Evolutionary conservation across 2,797 vertebrate species (phyloP).

Genomic region (Semotilus atromaculatus): DNA sequence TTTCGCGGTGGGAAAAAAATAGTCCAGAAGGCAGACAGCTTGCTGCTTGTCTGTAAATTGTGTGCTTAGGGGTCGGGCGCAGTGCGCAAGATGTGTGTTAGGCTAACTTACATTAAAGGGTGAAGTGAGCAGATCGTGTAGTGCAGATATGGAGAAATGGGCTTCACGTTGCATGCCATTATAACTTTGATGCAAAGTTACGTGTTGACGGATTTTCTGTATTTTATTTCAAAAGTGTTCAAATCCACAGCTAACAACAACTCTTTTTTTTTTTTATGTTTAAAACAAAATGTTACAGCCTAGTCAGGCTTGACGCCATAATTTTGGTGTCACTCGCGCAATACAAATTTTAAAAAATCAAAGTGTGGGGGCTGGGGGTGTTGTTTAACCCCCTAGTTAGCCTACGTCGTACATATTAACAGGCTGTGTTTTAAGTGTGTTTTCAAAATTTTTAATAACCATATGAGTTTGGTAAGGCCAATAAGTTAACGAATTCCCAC

Average conservation of each 20-base stretch:
- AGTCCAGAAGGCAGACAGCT: slow-evolving; percentile 4
- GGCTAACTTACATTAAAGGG: slow-evolving; percentile 31
- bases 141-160: background rate
- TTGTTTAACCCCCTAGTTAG: background rate
- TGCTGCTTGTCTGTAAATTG: slow-evolving; percentile 17
- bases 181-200: slow-evolving; percentile 41
- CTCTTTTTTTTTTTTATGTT: background rate
- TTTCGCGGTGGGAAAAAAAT: background rate
- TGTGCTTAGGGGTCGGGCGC: slow-evolving; percentile 42
- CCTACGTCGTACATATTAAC: background rate
- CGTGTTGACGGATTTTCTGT: background rate
- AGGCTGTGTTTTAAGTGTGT: background rate
- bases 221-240: background rate
- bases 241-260: background rate
- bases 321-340: background rate
- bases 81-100: slow-evolving; percentile 48
- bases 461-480: background rate
- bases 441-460: background rate
- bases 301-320: background rate
- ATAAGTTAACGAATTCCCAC: background rate
- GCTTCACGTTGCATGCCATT: slow-evolving; percentile 6
- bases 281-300: background rate
- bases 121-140: slow-evolving; percentile 32
- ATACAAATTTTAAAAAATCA: background rate
- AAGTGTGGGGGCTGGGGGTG: no score